These are phyloP conservation scores for Podarcis raffonei DNA, from an alignment of 2,113 vertebrate genomes.

Conservation along the genomic window DNA sequence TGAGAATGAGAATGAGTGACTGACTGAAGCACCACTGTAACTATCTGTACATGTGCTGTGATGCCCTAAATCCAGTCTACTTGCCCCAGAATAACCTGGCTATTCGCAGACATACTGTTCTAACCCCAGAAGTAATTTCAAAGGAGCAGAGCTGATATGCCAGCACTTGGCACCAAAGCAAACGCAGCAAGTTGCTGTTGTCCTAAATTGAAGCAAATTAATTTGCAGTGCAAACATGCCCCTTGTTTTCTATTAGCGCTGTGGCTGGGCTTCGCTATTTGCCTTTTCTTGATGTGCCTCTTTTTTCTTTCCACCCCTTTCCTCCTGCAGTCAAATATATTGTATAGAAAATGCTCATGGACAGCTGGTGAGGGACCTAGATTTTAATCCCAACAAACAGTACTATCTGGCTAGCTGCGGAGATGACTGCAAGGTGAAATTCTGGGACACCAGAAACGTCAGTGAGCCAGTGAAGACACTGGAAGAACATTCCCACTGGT, in stretches of 20 bases:
- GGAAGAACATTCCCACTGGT: conserved; percentile 99
- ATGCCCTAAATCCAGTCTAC: background rate
- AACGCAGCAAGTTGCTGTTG: background rate
- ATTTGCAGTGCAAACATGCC: background rate
- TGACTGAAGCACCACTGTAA: background rate
- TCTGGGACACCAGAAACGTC: conserved; percentile 95
- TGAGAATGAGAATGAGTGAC: background rate
- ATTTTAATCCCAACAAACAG: conserved; percentile 99
- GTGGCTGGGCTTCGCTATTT: conserved; percentile 29
- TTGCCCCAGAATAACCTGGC: background rate
- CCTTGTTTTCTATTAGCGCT: conserved; percentile 18
- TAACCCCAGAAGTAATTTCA: background rate
- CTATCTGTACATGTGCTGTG: background rate
- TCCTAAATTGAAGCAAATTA: background rate
- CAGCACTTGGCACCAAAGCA: background rate
- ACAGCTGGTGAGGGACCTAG: conserved; percentile 96
- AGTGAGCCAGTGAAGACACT: conserved; percentile 90
- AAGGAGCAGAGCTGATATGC: background rate
- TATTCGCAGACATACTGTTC: background rate
- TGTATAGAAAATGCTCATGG: conserved; percentile 98
- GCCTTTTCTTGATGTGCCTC: conserved; percentile 37
- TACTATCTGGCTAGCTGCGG: conserved; percentile 98
- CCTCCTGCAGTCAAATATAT: conserved; percentile 89
- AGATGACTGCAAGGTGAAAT: conserved; percentile 99
- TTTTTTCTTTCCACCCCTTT: background rate